Percentiles rank a stretch among this genome's conserved stretches.
Conservation (phyloP, 2,797 vertebrate species). For the Meda fulgida region DNA sequence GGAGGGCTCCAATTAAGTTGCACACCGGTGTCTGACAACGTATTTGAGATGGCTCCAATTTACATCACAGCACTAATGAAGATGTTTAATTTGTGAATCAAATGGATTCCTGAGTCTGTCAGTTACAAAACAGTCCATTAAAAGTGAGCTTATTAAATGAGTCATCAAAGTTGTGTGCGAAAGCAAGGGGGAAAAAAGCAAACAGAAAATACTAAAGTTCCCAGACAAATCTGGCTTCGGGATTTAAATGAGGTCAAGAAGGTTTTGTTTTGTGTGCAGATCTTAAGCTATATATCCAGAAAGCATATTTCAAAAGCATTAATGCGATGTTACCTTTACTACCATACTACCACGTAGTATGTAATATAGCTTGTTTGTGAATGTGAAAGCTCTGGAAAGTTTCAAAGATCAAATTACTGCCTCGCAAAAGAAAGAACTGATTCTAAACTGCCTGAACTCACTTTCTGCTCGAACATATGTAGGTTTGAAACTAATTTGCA, state of each 20-base stretch:
- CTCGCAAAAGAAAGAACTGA: too few species aligned
- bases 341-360: too few species aligned
- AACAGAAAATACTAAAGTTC: background rate
- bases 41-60: conserved; percentile 45
- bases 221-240: background rate
- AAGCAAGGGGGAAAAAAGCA: background rate
- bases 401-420: too few species aligned
- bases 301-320: background rate
- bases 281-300: background rate
- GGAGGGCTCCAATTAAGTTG: conserved; percentile 56
- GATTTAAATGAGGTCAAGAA: background rate
- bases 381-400: too few species aligned
- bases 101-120: conserved; percentile 42
- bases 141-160: conserved; percentile 47
- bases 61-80: conserved; percentile 52
- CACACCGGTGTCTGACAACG: conserved; percentile 52
- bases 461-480: background rate
- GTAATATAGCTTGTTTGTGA: background rate
- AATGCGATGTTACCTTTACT: background rate
- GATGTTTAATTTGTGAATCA: conserved; percentile 51
- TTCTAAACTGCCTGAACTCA: background rate
- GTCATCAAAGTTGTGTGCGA: conserved; percentile 38
- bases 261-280: background rate
- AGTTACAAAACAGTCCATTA: conserved; percentile 56
- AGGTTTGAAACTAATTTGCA: background rate